Conservation (phyloP, 2,797 vertebrate genomes). For the Sebastes minor region DNA sequence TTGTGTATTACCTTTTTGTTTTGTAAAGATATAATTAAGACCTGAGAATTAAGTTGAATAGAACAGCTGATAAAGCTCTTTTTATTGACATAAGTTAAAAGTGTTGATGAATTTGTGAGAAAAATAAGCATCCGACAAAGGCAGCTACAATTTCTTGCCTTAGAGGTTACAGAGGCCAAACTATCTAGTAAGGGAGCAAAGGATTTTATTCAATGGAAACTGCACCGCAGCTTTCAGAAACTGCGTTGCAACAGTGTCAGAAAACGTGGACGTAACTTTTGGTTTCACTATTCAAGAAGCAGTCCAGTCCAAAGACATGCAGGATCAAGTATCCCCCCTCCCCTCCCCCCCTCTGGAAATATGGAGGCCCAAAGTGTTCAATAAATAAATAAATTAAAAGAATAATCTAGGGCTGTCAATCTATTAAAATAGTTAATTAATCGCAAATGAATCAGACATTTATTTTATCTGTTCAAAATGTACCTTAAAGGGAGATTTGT, state of each 20-base stretch:
- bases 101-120: slow-evolving; percentile 44
- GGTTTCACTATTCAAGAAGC: neutral
- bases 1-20: slow-evolving; percentile 47
- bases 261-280: neutral
- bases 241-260: neutral
- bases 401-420: no score
- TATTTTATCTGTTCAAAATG: no score
- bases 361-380: neutral
- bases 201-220: neutral
- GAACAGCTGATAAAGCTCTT: slow-evolving; percentile 27
- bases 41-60: slow-evolving; percentile 37
- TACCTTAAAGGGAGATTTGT: no score
- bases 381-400: neutral
- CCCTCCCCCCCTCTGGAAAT: neutral
- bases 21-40: slow-evolving; percentile 47
- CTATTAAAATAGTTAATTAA: no score
- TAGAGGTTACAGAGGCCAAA: slow-evolving; percentile 64
- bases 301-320: neutral
- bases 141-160: slow-evolving; percentile 68
- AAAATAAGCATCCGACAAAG: slow-evolving; percentile 48
- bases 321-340: neutral
- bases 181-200: slow-evolving; percentile 14
- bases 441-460: no score
- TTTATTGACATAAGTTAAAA: slow-evolving; percentile 16
- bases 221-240: neutral